Evolutionary conservation across 2,113 vertebrate species (phyloP), one percentile per base, ranked within the genome.

Genomic region (Periophthalmodon schlosseri): DNA sequence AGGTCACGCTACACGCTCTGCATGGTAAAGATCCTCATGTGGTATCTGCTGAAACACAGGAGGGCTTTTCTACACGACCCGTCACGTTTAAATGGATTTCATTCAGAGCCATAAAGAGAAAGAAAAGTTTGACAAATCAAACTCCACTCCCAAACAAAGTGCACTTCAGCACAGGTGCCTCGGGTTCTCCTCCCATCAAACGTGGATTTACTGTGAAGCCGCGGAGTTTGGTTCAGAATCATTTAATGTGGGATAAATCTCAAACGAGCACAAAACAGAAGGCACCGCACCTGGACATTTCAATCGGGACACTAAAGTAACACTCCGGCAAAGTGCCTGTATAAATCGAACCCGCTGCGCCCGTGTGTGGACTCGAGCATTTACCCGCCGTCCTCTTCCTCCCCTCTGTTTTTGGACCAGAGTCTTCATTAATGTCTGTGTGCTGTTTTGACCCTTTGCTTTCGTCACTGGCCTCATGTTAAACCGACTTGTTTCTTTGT

Each of bases 141-240:
- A 85, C 76, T 83, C 66, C 68, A 73, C 75, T 72, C 80, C 89
- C 70, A 91, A 91, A 87, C 90, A 82, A 96, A 95, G 95, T 96
- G 94, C 94, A 93, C 94, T 96, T 96, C 90, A 79, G 81, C 93
- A 92, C 78, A 86, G 92, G 95, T 96, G 95, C 95, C 94, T 95
- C 88, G 77, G n/a, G 89, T 91, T 91, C 79, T 80, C 47, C 83
- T 79, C 82, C 85, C 85, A 74, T 91, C 85, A 73, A 83, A 68
- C 82, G 81, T 63, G 57, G 78, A 85, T 77, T 87, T 91, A 87
- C 84, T 86, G 89, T 89, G 87, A 88, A 65, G 84, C 75, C 68
- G 84, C 86, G 74, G 88, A 80, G 89, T 86, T 92, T 91, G 87
- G 79, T 83, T 86, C 77, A 65, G 57, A 79, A 83, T 74, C 69